Conservation (phyloP, 2,113 vertebrate genomes). For the Calidris pygmaea region DNA sequence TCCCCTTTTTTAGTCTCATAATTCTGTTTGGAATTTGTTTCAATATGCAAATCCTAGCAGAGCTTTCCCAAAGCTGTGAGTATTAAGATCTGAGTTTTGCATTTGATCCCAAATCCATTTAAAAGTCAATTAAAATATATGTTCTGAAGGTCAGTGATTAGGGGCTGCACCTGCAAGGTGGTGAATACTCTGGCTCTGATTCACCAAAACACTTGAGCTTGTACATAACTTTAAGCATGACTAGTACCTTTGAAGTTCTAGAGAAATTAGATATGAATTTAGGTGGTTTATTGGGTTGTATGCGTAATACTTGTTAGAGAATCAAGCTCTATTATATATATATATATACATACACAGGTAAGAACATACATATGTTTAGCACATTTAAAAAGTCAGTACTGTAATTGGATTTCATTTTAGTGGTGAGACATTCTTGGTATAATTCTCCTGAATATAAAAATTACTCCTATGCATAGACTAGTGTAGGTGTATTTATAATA, state of each 20-base stretch:
- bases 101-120: neutral
- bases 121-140: neutral
- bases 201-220: neutral
- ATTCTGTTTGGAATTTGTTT: neutral
- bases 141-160: neutral
- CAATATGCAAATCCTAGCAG: neutral
- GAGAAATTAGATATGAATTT: neutral
- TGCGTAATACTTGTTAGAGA: neutral
- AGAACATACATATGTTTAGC: accelerated
- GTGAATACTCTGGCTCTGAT: neutral
- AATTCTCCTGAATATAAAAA: neutral
- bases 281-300: neutral
- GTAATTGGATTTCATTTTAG: neutral
- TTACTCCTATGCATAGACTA: neutral
- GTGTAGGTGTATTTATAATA: neutral
- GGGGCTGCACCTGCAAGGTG: neutral
- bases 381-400: neutral
- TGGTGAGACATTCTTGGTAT: neutral
- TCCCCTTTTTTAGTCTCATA: neutral
- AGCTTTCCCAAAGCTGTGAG: neutral
- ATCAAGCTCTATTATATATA: neutral
- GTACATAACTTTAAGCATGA: neutral
- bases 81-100: neutral
- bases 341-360: accelerated
- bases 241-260: neutral